A percentile compares a stretch with the other conserved stretches of the same genome.
Conservation (phyloP, 2,797 vertebrate genomes). For the Enteromius anoplus region DNA sequence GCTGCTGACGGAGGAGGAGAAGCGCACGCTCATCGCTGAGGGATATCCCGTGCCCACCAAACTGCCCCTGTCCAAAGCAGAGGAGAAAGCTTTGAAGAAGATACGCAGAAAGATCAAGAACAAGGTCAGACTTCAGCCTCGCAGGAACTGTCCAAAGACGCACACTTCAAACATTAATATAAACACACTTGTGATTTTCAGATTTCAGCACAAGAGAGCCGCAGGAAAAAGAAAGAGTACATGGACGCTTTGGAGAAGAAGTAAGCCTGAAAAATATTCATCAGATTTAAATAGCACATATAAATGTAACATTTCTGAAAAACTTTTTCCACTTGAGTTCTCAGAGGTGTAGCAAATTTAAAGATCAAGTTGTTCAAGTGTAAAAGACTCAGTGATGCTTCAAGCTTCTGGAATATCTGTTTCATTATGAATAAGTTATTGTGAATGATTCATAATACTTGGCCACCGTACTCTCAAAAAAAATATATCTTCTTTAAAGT, state of each 20-base stretch:
- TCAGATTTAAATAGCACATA: not conserved
- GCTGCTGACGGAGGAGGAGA: slow-evolving; percentile 96
- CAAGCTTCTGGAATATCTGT: not conserved
- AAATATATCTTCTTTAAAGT: not conserved
- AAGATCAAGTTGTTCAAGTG: not conserved
- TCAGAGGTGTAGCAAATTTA: not conserved
- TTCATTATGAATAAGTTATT: not conserved
- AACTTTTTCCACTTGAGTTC: not conserved
- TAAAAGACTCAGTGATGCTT: not conserved
- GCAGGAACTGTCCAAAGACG: not conserved
- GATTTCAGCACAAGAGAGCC: slow-evolving; percentile 99
- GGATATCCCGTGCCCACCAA: slow-evolving; percentile 97
- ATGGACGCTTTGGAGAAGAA: slow-evolving; percentile 98
- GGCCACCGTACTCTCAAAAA: not conserved
- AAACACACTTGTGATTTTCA: slow-evolving; percentile 59
- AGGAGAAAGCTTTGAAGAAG: slow-evolving; percentile 98
- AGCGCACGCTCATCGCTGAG: slow-evolving; percentile 93
- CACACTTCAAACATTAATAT: not conserved
- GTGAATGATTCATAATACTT: not conserved
- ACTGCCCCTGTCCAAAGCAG: slow-evolving; percentile 92
- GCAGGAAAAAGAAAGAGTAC: slow-evolving; percentile 99
- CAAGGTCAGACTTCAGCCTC: slow-evolving; percentile 77
- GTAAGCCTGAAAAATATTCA: slow-evolving; percentile 68
- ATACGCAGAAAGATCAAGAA: slow-evolving; percentile 99
- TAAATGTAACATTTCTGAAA: not conserved